A percentile compares a stretch with the other conserved stretches of the same genome.
These are phyloP conservation scores for Malacoraja senta DNA, from an alignment of 2,797 vertebrate species.

Conservation along the genomic window DNA sequence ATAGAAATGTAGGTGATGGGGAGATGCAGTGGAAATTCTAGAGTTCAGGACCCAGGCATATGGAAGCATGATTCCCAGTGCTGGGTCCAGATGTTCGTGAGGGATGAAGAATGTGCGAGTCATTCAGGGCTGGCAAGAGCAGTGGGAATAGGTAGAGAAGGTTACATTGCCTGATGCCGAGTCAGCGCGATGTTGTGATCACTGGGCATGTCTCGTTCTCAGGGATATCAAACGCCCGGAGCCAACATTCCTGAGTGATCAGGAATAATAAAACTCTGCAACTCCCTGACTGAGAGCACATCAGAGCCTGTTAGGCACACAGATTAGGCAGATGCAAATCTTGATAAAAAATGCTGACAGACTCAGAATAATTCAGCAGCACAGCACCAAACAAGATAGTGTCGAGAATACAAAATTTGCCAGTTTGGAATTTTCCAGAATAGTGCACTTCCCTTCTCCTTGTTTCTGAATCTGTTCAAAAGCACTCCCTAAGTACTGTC, in stretches of 20 bases:
- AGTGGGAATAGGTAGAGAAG: neutral
- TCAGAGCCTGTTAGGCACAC: conserved; percentile 45
- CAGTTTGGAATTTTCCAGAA: neutral
- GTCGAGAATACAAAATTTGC: neutral
- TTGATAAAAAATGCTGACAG: conserved; percentile 10
- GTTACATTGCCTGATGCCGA: conserved; percentile 7
- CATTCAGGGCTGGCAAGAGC: neutral
- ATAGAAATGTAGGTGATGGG: too few species aligned
- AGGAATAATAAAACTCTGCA: conserved; percentile 41
- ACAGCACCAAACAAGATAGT: neutral
- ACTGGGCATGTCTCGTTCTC: neutral
- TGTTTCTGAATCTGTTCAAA: neutral
- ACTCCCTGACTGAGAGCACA: conserved; percentile 38
- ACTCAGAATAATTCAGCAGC: neutral
- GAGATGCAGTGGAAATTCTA: neutral
- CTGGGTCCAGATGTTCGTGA: neutral
- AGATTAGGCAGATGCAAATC: conserved; percentile 40
- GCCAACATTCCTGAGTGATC: conserved; percentile 36
- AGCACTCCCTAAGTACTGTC: neutral
- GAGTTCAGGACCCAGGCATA: neutral
- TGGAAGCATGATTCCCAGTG: too few species aligned
- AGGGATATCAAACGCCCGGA: conserved; percentile 5
- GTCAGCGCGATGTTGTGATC: conserved; percentile 16
- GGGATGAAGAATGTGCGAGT: neutral
- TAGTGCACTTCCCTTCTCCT: neutral